Evolutionary conservation across 2,113 vertebrate species (phyloP).

Genomic region (Oostethus manadensis): DNA sequence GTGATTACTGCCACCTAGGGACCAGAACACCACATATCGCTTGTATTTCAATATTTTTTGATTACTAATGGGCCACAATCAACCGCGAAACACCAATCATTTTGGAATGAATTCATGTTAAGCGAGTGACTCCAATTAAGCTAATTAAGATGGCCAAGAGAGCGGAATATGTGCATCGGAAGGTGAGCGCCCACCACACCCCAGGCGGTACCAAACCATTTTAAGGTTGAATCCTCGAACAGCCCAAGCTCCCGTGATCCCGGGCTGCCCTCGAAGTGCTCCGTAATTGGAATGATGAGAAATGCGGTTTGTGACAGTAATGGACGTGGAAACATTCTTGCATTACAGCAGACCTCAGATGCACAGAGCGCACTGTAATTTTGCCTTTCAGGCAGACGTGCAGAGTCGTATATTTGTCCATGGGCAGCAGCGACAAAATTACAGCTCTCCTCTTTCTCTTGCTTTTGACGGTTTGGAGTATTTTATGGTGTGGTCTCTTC

Average conservation of each 20-base stretch:
- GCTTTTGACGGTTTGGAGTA: conserved; percentile 39
- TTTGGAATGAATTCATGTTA: background rate
- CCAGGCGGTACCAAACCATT: too few relatives aligned
- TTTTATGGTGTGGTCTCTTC: conserved; percentile 47
- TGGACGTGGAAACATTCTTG: conserved; percentile 43
- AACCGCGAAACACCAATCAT: background rate
- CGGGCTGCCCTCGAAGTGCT: conserved; percentile 20
- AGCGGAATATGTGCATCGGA: too few relatives aligned
- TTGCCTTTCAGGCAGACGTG: conserved; percentile 58
- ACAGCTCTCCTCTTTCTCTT: conserved; percentile 55
- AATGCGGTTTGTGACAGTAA: conserved; percentile 39
- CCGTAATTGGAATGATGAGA: conserved; percentile 36
- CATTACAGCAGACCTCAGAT: conserved; percentile 42
- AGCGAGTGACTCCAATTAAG: too few relatives aligned
- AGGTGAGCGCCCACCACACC: too few relatives aligned
- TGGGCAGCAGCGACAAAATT: conserved; percentile 58
- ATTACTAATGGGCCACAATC: background rate
- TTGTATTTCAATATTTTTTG: background rate
- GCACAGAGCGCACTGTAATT: conserved; percentile 53
- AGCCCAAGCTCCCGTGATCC: background rate
- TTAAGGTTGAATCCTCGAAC: too few relatives aligned
- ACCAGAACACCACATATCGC: too few relatives aligned
- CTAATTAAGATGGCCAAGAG: too few relatives aligned
- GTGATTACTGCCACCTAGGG: too few relatives aligned
- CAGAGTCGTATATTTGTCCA: conserved; percentile 62